phyloP scores from a whole-genome alignment of 2,888 invertebrate species.

The Stratiomys singularior region DNA sequence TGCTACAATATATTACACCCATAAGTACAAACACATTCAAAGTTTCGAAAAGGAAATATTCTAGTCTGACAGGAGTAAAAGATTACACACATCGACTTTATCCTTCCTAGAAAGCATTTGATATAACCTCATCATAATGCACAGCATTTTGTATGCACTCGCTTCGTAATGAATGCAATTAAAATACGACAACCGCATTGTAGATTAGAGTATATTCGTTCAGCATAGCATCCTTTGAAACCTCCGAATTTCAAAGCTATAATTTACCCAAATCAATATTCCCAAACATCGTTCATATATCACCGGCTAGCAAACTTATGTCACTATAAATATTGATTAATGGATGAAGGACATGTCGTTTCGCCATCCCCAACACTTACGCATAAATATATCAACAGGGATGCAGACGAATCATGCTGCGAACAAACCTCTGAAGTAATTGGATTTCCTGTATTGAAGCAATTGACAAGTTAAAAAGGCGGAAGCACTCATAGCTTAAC shows the following conservation, averaged over 20 bases:
- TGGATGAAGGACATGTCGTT: constrained; percentile 29
- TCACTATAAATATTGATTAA: constrained; percentile 45
- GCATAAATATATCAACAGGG: background rate
- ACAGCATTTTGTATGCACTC: no score
- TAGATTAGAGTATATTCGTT: background rate
- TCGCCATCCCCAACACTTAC: background rate
- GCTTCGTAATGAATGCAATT: no score
- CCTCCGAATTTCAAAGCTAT: constrained; percentile 23
- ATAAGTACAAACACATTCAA: no score
- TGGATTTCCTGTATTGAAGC: constrained; percentile 39
- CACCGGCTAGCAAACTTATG: constrained; percentile 37
- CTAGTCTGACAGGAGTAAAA: no score
- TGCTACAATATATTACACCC: no score
- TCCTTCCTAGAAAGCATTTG: no score
- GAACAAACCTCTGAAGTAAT: constrained; percentile 26
- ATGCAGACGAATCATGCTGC: background rate
- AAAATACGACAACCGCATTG: no score
- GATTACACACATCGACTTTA: no score
- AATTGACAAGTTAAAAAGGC: constrained; percentile 38
- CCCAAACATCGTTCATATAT: constrained; percentile 25
- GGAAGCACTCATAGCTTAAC: constrained; percentile 27
- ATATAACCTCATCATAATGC: no score
- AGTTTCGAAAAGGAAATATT: no score
- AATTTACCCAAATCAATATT: constrained; percentile 33
- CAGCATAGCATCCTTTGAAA: background rate